A percentile compares a stretch with the other conserved stretches of the same genome.
phyloP scores from a whole-genome alignment of 2,113 vertebrate species.

The Cebus imitator region DNA sequence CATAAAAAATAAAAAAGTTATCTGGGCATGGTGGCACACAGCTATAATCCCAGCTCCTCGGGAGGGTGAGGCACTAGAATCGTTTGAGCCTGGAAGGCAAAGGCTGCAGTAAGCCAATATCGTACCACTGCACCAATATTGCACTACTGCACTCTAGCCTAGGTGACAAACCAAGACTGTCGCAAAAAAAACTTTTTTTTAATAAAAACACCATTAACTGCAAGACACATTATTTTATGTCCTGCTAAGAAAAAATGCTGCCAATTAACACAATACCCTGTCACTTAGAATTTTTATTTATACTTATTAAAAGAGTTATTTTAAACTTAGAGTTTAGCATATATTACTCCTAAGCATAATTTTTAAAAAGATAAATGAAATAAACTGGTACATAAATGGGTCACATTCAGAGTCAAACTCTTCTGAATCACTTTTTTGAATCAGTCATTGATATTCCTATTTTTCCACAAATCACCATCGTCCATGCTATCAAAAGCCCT shows the following conservation, averaged over 20 bases:
- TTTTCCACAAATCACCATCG: neutral
- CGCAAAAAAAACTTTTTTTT: neutral
- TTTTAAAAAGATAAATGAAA: neutral
- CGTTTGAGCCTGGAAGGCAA: neutral
- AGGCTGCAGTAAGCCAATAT: neutral
- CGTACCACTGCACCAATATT: too few relatives aligned
- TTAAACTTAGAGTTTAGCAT: conserved; percentile 34
- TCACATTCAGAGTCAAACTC: neutral
- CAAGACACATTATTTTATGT: neutral
- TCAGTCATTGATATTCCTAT: neutral
- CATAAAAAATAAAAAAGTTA: neutral
- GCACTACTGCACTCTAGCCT: neutral
- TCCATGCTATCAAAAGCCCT: neutral
- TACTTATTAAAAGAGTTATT: conserved; percentile 12
- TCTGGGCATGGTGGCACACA: neutral
- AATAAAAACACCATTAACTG: neutral
- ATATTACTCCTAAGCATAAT: neutral
- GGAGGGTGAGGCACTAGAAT: neutral
- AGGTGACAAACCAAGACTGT: neutral
- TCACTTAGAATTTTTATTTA: conserved; percentile 29
- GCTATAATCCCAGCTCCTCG: neutral
- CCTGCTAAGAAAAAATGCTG: conserved; percentile 2
- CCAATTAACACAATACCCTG: conserved; percentile 11
- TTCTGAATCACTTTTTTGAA: conserved; percentile 45
- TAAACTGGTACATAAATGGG: neutral